Conservation (phyloP, 1,140 invertebrate species). For the Lepeophtheirus salmonis region DNA sequence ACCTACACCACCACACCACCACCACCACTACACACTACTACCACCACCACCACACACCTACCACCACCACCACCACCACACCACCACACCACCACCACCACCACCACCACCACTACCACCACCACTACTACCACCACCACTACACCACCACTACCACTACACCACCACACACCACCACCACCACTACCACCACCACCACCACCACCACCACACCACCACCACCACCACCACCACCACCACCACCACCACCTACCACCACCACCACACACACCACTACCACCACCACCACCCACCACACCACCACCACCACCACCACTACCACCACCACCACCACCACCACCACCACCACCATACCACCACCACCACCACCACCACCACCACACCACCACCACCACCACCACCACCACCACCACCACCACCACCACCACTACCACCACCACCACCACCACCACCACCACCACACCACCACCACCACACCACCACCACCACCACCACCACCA, state of each 20-base stretch:
- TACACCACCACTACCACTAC: too few relatives aligned
- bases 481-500: too few relatives aligned
- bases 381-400: too few relatives aligned
- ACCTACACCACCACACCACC: too few relatives aligned
- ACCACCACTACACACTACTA: too few relatives aligned
- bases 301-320: neutral
- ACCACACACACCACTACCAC: neutral
- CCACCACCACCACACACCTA: slow-evolving; percentile 14
- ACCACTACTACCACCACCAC: neutral
- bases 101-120: neutral
- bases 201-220: too few relatives aligned
- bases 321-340: slow-evolving; percentile 2
- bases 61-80: neutral
- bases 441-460: too few relatives aligned
- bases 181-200: slow-evolving; percentile 5
- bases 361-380: too few relatives aligned
- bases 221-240: too few relatives aligned
- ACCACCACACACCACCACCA: slow-evolving; percentile 7
- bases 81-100: slow-evolving; percentile 9
- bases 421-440: neutral
- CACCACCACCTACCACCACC: neutral
- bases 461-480: too few relatives aligned
- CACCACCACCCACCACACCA: slow-evolving; percentile 4
- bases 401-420: neutral
- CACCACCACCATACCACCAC: slow-evolving; percentile 2